Evolutionary conservation across 2,888 invertebrate species (phyloP), one percentile per base, ranked within the genome.

Genomic region (Amiota minor): DNA sequence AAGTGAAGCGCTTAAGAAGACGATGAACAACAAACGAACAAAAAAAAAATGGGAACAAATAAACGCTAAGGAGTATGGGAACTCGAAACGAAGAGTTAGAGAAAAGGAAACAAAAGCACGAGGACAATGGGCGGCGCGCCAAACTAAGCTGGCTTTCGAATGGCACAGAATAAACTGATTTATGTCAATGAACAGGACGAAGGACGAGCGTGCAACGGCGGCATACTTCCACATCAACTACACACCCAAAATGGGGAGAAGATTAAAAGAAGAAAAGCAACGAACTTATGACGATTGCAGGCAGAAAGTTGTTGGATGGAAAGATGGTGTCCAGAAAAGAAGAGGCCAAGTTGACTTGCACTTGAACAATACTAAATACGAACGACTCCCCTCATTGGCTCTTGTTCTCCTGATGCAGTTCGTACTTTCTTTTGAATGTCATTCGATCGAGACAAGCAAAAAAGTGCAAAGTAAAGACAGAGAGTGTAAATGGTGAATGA

Each of bases 41-140:
- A 65, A 20, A n/a, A 50, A 69, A 62, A 62, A 46, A 47, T n/a
- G n/a, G 1, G 6, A 35, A 35, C 16, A 50, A 55, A 70, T 62
- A 64, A 59, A 69, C 47, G 64, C 50, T 55, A 49, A 53, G 14
- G 35, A 4, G 74, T 73, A 20, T 72, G 50, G 9, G 12, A 67
- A 14, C 59, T 14, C 65, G 55, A 72, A 50, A n/a, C 12, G 35
- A 68, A 70, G 56, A n/a, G 18, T 18, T 18, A 18, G 6, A 50
- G 12, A 73, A n/a, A 53, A 1, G 53, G 53, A 14, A 53, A 72
- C 70, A 64, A 72, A 59, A 46, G 62, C 12, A 53, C 11, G 53
- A 16, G 53, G 53, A 35, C 35, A 79, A 83, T 84, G 83, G 83
- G 83, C 83, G 86, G 85, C 80, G 79, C 84, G 85, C 73, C 83